A percentile compares a stretch with the other conserved stretches of the same genome.
Evolutionary conservation across 2,797 vertebrate genomes (phyloP).

Genomic region (Podargus strigoides): DNA sequence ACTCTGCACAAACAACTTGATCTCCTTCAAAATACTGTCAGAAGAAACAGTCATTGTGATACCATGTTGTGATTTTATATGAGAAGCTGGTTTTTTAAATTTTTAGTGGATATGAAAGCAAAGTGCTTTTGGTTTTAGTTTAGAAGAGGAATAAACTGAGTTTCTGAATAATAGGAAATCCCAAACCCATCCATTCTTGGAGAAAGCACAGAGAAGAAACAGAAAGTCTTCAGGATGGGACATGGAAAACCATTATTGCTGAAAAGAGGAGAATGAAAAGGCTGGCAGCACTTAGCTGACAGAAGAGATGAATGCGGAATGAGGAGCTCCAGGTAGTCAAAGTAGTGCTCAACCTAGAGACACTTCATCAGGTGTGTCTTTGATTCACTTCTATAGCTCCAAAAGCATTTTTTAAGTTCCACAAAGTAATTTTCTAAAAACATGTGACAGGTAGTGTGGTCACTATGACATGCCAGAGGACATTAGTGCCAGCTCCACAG

Average conservation of each 20-base stretch:
- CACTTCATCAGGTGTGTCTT: neutral
- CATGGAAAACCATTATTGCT: neutral
- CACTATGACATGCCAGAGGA: rapidly evolving
- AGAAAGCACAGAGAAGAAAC: neutral
- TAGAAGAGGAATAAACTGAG: neutral
- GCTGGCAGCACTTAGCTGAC: neutral
- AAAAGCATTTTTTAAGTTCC: neutral
- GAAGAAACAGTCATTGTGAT: neutral
- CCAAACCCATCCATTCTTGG: neutral
- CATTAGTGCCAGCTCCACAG: neutral
- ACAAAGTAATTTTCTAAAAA: neutral
- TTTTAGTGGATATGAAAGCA: neutral
- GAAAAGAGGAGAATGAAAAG: neutral
- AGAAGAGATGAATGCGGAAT: neutral
- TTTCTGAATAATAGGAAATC: neutral
- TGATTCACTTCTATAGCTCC: neutral
- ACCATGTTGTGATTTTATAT: neutral
- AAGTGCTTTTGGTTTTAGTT: neutral
- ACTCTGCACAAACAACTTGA: neutral
- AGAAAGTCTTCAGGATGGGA: neutral
- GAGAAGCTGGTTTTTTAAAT: neutral
- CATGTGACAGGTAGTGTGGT: rapidly evolving
- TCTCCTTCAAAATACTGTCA: neutral
- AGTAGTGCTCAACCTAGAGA: neutral
- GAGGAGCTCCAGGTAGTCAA: neutral